Evolutionary conservation across 1,140 invertebrate genomes (phyloP).

Genomic region (Centruroides vittatus): DNA sequence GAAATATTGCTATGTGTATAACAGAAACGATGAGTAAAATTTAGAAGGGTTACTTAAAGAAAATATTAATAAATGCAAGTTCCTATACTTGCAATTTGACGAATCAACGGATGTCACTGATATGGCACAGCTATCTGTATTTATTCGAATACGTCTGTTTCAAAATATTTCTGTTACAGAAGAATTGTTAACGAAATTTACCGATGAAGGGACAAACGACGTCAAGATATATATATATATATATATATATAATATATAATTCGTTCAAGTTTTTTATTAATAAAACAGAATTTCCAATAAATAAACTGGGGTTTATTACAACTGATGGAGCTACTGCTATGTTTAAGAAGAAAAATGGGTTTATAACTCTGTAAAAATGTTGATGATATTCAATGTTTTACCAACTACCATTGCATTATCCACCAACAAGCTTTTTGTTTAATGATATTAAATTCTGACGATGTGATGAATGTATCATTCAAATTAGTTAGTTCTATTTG

Average conservation of each 20-base stretch:
- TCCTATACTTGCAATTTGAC: constrained; percentile 2
- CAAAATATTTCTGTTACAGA: background rate
- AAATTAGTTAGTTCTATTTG: background rate
- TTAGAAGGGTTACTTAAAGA: background rate
- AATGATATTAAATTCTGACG: background rate
- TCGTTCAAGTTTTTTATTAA: constrained; percentile 2
- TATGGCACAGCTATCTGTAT: background rate
- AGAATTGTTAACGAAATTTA: constrained; percentile 7
- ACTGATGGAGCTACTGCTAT: constrained; percentile 5
- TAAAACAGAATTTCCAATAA: background rate
- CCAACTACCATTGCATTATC: background rate
- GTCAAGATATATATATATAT: no score
- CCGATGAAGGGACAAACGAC: constrained; percentile 1
- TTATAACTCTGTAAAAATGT: background rate
- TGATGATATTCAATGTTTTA: background rate
- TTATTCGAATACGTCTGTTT: constrained; percentile 2
- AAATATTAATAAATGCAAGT: background rate
- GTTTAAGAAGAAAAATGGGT: background rate
- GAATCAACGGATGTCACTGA: background rate
- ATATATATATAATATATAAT: no score
- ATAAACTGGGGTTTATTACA: constrained; percentile 2
- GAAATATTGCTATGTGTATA: background rate
- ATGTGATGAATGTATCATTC: background rate
- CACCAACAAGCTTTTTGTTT: background rate
- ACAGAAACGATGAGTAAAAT: background rate